These are phyloP conservation scores for Nezara viridula DNA, from an alignment of 2,888 invertebrate species.

Conservation along the genomic window DNA sequence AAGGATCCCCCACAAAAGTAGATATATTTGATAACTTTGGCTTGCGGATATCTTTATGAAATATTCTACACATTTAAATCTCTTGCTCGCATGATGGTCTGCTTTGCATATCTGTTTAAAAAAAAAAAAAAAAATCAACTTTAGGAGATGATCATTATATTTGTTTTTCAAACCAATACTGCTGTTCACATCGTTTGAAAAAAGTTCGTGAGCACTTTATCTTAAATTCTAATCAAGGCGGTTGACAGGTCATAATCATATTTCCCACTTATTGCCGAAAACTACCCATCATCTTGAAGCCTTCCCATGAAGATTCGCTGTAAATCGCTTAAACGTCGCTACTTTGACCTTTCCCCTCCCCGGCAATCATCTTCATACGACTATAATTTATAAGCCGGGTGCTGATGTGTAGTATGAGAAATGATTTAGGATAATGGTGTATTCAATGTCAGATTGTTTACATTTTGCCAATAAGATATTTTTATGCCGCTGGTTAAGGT, in stretches of 20 bases:
- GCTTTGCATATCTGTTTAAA: too few species aligned
- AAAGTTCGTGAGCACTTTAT: neutral
- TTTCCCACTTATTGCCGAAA: neutral
- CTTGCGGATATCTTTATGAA: too few species aligned
- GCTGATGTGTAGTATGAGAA: neutral
- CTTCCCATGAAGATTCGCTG: slow-evolving; percentile 17
- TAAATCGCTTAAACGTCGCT: slow-evolving; percentile 18
- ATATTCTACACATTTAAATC: too few species aligned
- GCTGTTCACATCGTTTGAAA: neutral
- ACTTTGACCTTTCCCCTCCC: slow-evolving; percentile 6
- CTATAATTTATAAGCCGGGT: slow-evolving; percentile 12
- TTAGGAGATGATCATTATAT: neutral
- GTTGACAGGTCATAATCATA: slow-evolving; percentile 28
- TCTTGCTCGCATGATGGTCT: too few species aligned
- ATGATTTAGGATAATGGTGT: neutral
- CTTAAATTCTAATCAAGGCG: neutral
- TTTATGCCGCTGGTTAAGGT: neutral
- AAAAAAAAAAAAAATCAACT: too few species aligned
- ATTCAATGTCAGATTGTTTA: neutral
- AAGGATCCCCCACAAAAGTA: neutral
- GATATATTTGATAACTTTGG: too few species aligned
- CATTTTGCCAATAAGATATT: slow-evolving; percentile 2
- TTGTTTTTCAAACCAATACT: neutral
- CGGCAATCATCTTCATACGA: neutral
- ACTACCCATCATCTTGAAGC: neutral